phyloP scores from a whole-genome alignment of 2,797 vertebrate species.

The Scyliorhinus canicula region DNA sequence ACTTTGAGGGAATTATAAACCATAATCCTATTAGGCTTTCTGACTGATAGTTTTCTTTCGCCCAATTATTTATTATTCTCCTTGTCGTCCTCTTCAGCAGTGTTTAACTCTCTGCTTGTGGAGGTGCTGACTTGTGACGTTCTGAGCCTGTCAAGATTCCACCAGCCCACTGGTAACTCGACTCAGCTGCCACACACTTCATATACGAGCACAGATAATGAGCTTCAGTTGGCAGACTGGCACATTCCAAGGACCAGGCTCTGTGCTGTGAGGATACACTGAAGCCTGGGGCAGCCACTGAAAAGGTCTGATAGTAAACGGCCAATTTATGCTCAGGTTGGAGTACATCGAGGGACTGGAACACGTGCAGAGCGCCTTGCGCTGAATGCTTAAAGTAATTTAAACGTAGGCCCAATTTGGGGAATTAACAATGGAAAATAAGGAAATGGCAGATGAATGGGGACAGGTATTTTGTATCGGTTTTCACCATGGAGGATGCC shows the following conservation, averaged over 20 bases:
- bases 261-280: no score
- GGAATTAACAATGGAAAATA: no score
- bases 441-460: no score
- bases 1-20: neutral
- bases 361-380: neutral
- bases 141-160: neutral
- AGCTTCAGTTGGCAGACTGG: neutral
- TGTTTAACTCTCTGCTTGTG: neutral
- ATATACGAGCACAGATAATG: neutral
- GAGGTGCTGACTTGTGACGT: neutral
- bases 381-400: neutral
- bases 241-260: neutral
- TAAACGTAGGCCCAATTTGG: neutral
- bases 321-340: neutral
- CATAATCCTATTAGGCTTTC: neutral
- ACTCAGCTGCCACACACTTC: neutral
- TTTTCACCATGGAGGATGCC: no score
- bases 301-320: neutral
- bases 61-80: neutral
- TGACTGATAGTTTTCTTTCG: neutral
- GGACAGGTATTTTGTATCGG: no score
- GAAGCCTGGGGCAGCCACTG: no score
- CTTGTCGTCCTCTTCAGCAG: neutral
- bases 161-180: neutral
- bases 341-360: neutral